Conservation (phyloP, 2,888 invertebrate species). For the Chrysotoxum bicinctum region DNA sequence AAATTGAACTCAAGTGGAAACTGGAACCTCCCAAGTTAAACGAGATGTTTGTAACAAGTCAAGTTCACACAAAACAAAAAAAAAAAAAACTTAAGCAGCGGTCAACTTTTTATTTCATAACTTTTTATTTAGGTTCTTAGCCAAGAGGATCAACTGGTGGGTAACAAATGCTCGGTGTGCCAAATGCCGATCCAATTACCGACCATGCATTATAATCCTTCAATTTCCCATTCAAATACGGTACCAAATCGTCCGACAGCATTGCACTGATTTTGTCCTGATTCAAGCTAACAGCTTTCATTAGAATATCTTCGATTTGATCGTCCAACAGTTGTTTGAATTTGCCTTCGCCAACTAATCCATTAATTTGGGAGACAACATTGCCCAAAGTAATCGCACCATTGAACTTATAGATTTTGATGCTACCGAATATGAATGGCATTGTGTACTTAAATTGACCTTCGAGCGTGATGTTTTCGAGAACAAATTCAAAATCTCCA, state of each 20-base stretch:
- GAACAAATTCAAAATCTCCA: conserved; percentile 76
- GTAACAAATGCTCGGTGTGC: not conserved
- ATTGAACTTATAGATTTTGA: conserved; percentile 78
- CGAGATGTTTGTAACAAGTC: too few species aligned
- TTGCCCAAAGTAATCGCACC: conserved; percentile 75
- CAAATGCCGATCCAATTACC: not conserved
- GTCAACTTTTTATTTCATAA: not conserved
- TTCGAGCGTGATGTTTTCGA: conserved; percentile 76
- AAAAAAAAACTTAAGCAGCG: not conserved
- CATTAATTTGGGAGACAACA: conserved; percentile 77
- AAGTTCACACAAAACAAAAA: too few species aligned
- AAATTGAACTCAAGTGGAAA: too few species aligned
- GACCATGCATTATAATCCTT: conserved; percentile 78
- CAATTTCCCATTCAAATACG: conserved; percentile 75
- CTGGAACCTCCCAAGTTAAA: too few species aligned
- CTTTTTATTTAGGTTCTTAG: not conserved
- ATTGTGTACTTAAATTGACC: conserved; percentile 79
- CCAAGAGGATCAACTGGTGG: conserved; percentile 78
- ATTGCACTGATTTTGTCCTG: conserved; percentile 75
- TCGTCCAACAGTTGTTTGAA: conserved; percentile 76
- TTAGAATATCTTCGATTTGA: conserved; percentile 75
- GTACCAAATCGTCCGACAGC: conserved; percentile 76
- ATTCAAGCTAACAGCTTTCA: conserved; percentile 75
- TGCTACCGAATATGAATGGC: conserved; percentile 78
- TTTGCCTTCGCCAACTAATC: conserved; percentile 77